A percentile compares a stretch with the other conserved stretches of the same genome.
These are phyloP conservation scores for Sphenopsis melanotis DNA, from an alignment of 2,797 vertebrate genomes.

Conservation along the genomic window DNA sequence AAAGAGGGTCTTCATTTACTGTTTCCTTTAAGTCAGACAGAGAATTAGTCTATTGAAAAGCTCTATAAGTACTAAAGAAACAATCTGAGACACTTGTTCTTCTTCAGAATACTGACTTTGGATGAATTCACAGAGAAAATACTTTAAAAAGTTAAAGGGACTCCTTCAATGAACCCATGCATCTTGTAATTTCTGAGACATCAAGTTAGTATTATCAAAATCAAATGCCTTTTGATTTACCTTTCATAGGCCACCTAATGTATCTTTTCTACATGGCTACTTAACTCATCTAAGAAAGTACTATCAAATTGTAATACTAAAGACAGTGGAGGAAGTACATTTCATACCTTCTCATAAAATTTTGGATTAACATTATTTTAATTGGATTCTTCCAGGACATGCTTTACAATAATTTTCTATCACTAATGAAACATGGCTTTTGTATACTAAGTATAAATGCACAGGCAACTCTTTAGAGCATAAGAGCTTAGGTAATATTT, in stretches of 20 bases:
- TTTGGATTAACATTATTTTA: background rate
- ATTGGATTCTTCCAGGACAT: background rate
- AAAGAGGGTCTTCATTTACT: background rate
- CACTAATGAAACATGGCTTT: background rate
- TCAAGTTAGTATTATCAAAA: background rate
- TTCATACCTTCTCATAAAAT: background rate
- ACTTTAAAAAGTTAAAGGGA: background rate
- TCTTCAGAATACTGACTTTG: background rate
- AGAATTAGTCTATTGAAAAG: background rate
- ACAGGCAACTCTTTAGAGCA: background rate
- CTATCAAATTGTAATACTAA: background rate
- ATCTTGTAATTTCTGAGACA: background rate
- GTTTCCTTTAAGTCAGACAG: background rate
- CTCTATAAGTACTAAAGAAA: background rate
- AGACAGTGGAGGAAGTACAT: background rate
- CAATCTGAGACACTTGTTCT: background rate
- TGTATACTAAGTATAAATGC: background rate
- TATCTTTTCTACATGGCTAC: fast-evolving
- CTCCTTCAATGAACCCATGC: background rate
- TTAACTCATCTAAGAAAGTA: background rate
- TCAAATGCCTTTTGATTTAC: background rate
- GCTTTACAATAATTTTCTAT: background rate
- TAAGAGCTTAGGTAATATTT: background rate
- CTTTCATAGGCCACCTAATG: background rate
- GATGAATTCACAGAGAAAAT: background rate